phyloP scores from a whole-genome alignment of 2,888 invertebrate genomes.

The Hoplodrina ambigua region DNA sequence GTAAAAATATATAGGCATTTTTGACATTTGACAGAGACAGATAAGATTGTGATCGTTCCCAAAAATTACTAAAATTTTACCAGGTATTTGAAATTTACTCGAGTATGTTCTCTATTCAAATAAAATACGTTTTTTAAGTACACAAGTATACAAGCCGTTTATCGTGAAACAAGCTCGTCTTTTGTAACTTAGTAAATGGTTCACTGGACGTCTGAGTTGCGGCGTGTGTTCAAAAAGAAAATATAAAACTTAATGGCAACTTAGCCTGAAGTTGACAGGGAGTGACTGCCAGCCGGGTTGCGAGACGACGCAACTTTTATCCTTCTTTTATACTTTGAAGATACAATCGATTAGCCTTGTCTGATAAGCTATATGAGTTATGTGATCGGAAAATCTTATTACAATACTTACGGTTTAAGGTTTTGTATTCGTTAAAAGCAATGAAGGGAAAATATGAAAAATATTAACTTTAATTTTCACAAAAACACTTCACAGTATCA shows the following conservation, averaged over 20 bases:
- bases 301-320: slow-evolving; percentile 65
- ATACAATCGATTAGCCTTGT: slow-evolving; percentile 51
- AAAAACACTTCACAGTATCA: slow-evolving; percentile 31
- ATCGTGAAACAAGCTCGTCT: slow-evolving; percentile 38
- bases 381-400: slow-evolving; percentile 17
- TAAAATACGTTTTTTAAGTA: neutral
- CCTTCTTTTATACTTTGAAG: slow-evolving; percentile 48
- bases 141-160: slow-evolving; percentile 1
- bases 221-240: slow-evolving; percentile 68
- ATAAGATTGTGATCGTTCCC: no score
- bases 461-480: slow-evolving; percentile 1
- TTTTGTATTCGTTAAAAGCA: neutral
- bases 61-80: no score
- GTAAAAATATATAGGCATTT: no score
- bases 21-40: no score
- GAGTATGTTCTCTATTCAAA: neutral
- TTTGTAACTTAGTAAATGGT: slow-evolving; percentile 53
- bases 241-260: slow-evolving; percentile 75
- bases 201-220: slow-evolving; percentile 59
- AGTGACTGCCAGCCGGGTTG: slow-evolving; percentile 69
- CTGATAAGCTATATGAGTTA: slow-evolving; percentile 5
- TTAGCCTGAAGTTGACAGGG: slow-evolving; percentile 84
- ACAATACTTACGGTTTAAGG: slow-evolving; percentile 26
- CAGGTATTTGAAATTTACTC: slow-evolving; percentile 21
- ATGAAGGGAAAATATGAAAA: neutral